These are phyloP conservation scores for Papilio glaucus DNA, from an alignment of 1,140 invertebrate species.

Conservation along the genomic window DNA sequence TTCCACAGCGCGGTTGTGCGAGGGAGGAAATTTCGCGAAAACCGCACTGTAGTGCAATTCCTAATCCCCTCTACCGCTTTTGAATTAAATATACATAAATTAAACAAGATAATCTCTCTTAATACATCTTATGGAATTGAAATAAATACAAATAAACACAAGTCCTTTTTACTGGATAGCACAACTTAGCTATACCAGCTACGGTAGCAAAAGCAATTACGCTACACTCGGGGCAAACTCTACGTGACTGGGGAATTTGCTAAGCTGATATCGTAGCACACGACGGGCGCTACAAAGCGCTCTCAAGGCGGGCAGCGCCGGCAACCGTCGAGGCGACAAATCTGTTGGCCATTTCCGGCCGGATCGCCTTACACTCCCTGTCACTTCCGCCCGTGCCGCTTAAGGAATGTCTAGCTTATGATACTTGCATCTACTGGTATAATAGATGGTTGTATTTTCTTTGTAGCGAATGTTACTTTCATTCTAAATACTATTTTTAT, in stretches of 20 bases:
- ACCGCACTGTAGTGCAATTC: too few species aligned
- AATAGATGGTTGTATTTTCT: too few species aligned
- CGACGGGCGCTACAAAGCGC: constrained; percentile 47
- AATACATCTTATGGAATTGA: too few species aligned
- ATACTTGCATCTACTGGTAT: too few species aligned
- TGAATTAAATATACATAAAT: too few species aligned
- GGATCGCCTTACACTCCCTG: constrained; percentile 53
- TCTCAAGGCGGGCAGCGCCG: constrained; percentile 61
- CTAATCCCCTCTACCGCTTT: too few species aligned
- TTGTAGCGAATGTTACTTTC: too few species aligned
- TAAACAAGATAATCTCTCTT: too few species aligned
- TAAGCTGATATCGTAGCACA: constrained; percentile 36
- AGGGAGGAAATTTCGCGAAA: too few species aligned
- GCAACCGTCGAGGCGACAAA: constrained; percentile 62
- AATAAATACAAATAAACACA: too few species aligned
- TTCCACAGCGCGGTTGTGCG: too few species aligned
- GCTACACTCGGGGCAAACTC: constrained; percentile 6
- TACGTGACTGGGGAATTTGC: background rate
- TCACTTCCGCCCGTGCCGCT: constrained; percentile 29
- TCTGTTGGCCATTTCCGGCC: constrained; percentile 67
- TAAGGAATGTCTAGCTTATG: background rate
- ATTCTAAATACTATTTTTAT: too few species aligned
- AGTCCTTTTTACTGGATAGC: background rate
- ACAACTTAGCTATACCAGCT: background rate
- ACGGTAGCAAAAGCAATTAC: constrained; percentile 19